phyloP scores from a whole-genome alignment of 2,113 vertebrate species.

The Pithys albifrons region DNA sequence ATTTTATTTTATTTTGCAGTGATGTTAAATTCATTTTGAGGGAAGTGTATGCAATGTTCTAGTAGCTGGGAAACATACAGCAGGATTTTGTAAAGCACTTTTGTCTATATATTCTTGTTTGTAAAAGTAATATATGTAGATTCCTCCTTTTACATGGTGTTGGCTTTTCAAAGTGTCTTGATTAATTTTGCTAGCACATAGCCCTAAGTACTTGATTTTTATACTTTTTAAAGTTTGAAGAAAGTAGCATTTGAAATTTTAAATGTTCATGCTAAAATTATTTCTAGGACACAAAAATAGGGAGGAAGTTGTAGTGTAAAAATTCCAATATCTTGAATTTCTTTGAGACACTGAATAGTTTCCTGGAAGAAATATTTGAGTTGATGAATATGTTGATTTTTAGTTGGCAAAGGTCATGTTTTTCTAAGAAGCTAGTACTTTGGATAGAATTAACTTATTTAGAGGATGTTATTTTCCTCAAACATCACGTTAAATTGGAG shows the following conservation, averaged over 20 bases:
- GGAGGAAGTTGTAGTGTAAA: not conserved
- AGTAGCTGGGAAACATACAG: not conserved
- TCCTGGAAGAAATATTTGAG: not conserved
- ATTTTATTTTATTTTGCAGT: slow-evolving; percentile 26
- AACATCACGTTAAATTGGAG: not conserved
- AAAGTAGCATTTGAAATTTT: not conserved
- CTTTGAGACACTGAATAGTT: not conserved
- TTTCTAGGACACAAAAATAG: not conserved
- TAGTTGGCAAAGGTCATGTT: not conserved
- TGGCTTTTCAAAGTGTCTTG: not conserved
- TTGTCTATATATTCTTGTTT: not conserved
- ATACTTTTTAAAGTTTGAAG: not conserved
- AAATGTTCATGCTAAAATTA: not conserved
- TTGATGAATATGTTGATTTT: not conserved
- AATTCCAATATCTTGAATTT: not conserved
- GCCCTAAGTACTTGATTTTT: not conserved
- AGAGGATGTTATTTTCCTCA: not conserved
- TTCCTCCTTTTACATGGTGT: not conserved
- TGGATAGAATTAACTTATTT: not conserved
- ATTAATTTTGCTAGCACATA: not conserved
- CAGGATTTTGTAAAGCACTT: not conserved
- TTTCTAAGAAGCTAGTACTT: not conserved
- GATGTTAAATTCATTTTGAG: not conserved
- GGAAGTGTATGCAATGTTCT: not conserved
- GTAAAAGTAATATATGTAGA: not conserved